Conservation (phyloP, 2,888 invertebrate genomes). For the Ferrisia virgata region DNA sequence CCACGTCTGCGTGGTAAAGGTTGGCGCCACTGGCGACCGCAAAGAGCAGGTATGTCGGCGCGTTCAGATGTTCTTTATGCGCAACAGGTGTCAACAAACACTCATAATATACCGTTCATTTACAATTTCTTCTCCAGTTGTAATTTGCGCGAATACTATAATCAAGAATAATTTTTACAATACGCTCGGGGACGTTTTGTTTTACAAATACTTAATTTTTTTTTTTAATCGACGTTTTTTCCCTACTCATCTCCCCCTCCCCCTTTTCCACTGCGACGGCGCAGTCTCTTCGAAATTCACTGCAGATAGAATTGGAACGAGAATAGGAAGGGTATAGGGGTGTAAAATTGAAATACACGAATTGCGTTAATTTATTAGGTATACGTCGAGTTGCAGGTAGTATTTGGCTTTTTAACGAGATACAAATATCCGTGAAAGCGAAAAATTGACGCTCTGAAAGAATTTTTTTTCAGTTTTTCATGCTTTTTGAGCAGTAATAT, state of each 20-base stretch:
- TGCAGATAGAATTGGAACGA: neutral
- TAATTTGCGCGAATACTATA: constrained; percentile 25
- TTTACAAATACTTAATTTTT: constrained; percentile 10
- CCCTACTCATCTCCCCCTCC: neutral
- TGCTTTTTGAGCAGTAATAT: too few species aligned
- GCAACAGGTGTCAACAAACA: constrained; percentile 30
- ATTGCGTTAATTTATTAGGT: constrained; percentile 8
- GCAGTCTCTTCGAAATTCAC: neutral
- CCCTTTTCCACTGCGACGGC: neutral
- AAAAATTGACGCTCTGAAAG: too few species aligned
- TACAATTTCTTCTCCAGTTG: constrained; percentile 19
- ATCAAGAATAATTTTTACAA: neutral
- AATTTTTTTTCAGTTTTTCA: too few species aligned
- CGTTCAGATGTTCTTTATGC: constrained; percentile 28
- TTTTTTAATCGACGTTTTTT: neutral
- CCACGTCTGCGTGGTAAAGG: neutral
- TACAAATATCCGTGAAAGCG: too few species aligned
- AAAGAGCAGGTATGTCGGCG: constrained; percentile 24
- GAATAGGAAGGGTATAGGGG: neutral
- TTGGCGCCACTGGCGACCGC: constrained; percentile 22
- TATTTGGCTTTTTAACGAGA: neutral
- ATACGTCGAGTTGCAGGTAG: neutral
- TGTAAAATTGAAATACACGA: neutral
- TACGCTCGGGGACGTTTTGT: constrained; percentile 1
- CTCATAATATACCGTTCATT: constrained; percentile 30